Base-by-base conservation (phyloP, 35 echinoderm and acorn worm species). In the Acanthaster planci region DNA sequence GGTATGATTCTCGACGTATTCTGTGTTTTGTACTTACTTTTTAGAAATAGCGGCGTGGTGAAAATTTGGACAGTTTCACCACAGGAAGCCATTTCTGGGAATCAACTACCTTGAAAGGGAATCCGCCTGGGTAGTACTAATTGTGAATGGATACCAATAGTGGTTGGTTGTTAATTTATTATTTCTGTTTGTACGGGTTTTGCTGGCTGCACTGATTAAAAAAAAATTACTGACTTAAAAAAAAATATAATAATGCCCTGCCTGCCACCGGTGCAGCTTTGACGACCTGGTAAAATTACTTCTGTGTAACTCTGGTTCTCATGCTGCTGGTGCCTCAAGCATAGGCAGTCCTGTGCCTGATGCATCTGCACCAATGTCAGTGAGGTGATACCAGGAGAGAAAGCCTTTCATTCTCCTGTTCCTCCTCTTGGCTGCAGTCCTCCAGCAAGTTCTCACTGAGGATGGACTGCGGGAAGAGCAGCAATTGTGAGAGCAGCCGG, bases 401-500 rank as follows among this genome's bases (percentile, higher is more conserved):
- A n/a, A n/a, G n/a, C 56, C 17, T 0, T 31, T 56, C 5, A 26
- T 79, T 7, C 55, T 23, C 18, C 26, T 37, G 19, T 58, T 58
- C 47, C 12, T 59, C 58, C 29, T 78, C 32, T 14, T 78, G 54
- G 21, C 26, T 57, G 17, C 80, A 93, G 91, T 80, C 86, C 21
- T 80, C 60, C 40, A 76, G 39, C 21, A 93, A 80, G 44, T 51
- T 67, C 64, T 30, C 76, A 67, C 16, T 93, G 19, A 89, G 88
- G 79, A 38, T 93, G 67, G 87, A 93, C 38, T 93, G 91, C 40
- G 77, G 80, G 7, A 81, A 89, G 67, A 89, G 86, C 79, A 60
- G 88, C 54, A 93, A 93, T n/a, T 93, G 91, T 50, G 38, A 72
- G 1, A 76, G 30, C n/a, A 93, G 81, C 83, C 44, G 81, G 17